Conservation (phyloP, 2,797 vertebrate genomes). For the Arremon aurantiirostris region DNA sequence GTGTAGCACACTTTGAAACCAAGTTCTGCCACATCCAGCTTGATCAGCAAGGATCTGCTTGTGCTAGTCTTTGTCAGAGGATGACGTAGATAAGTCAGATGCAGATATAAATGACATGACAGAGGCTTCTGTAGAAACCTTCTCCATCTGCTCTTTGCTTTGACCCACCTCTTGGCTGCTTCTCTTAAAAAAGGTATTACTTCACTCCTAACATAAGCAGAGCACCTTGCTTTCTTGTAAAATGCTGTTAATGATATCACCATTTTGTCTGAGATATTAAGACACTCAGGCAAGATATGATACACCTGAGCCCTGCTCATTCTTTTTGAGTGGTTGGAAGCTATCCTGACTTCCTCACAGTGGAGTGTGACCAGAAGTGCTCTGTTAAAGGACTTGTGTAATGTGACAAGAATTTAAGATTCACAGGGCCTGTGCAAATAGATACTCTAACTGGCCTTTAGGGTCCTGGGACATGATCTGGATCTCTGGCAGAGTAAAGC, state of each 20-base stretch:
- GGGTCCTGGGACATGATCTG: neutral
- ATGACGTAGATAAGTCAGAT: neutral
- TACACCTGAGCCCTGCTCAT: neutral
- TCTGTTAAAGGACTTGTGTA: neutral
- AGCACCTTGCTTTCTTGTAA: neutral
- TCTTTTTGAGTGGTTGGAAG: neutral
- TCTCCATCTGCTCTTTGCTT: neutral
- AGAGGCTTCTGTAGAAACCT: neutral
- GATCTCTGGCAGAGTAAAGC: neutral
- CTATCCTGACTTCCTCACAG: neutral
- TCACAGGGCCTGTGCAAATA: neutral
- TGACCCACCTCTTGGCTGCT: neutral
- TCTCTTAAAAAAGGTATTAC: neutral
- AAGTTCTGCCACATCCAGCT: neutral
- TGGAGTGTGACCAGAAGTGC: neutral
- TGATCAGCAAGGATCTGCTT: neutral
- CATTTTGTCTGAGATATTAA: neutral
- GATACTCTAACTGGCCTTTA: neutral
- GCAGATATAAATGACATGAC: neutral
- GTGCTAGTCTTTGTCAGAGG: neutral
- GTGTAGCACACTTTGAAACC: neutral
- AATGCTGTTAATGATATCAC: neutral
- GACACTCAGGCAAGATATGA: neutral
- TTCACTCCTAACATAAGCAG: neutral
- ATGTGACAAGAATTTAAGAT: neutral